Base-by-base conservation (phyloP, 2,888 invertebrate genomes). In the Torymus texanus region DNA sequence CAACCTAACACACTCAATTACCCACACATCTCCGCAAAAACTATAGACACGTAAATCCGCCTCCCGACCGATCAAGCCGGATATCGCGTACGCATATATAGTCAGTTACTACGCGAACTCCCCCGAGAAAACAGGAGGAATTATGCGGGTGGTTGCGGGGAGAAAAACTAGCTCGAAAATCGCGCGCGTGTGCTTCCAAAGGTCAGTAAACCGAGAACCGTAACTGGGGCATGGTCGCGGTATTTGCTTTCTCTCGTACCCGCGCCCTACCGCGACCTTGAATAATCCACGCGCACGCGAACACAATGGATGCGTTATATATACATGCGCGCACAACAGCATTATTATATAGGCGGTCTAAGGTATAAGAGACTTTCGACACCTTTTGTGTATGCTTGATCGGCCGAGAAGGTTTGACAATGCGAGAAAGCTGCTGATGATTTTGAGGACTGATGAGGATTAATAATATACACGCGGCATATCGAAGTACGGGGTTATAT, bases 141-240 rank as follows among this genome's bases (percentile, higher is more conserved):
- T 41, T 41, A 41, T 41, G 8, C 41, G 41, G 41, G 8, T 8
- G 41, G 5, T 8, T 8, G 41, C 41, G 41, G 41, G 41, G 41
- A 41, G 5, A 41, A 41, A 41, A 41, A 41, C 41, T 41, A 41
- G 41, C 41, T 41, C 41, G 41, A 41, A 41, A 41, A 41, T 41
- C 41, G 5, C 75, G 75, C 55, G 62, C 55, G 62, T 53, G 50
- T 1, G 14, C 29, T 14, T 62, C 12, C 68, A 68, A 75, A 70
- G 75, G 75, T 75, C 68, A 68, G 75, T 75, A 68, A 68, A 75
- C 75, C 16, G 68, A 61, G 75, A 68, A 53, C 41, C 24, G 56
- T 71, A 76, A 76, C 70, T 76, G 58, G 76, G 76, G 63, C 76
- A 76, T 65, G 76, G 76, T 71, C 76, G n/a, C 0, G 75, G 75